phyloP scores from a whole-genome alignment of 2,888 invertebrate genomes.

The Amorpha juglandis region DNA sequence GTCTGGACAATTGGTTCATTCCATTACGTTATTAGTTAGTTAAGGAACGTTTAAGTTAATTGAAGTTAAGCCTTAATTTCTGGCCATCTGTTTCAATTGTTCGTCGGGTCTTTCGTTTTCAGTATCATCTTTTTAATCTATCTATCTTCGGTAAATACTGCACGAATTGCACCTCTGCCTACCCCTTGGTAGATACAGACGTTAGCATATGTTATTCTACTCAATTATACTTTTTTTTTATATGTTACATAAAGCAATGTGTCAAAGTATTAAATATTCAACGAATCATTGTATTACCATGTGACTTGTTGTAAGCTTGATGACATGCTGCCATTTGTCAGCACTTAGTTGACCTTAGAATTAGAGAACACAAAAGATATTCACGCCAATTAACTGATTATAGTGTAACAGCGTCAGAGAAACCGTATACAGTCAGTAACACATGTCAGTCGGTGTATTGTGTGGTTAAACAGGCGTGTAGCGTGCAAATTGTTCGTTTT shows the following conservation, averaged over 20 bases:
- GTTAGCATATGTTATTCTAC: no score
- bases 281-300: no score
- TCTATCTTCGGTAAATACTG: neutral
- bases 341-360: slow-evolving; percentile 21
- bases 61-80: slow-evolving; percentile 10
- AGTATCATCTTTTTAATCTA: neutral
- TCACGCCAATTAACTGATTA: slow-evolving; percentile 42
- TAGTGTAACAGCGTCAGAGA: slow-evolving; percentile 45
- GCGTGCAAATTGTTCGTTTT: slow-evolving; percentile 39
- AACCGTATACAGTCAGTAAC: slow-evolving; percentile 38
- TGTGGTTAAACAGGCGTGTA: slow-evolving; percentile 40
- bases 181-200: no score
- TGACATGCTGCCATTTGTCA: no score
- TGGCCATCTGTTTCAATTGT: neutral
- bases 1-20: slow-evolving; percentile 27
- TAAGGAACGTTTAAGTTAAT: slow-evolving; percentile 19
- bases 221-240: no score
- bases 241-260: no score
- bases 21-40: slow-evolving; percentile 22
- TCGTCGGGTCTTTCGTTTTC: neutral
- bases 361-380: slow-evolving; percentile 37
- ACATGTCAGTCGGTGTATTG: slow-evolving; percentile 30
- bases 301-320: no score
- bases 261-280: no score
- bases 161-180: no score